Percentiles rank a stretch among this genome's conserved stretches.
phyloP scores from a whole-genome alignment of 1,140 invertebrate species.

The Dreissena rostriformis region DNA sequence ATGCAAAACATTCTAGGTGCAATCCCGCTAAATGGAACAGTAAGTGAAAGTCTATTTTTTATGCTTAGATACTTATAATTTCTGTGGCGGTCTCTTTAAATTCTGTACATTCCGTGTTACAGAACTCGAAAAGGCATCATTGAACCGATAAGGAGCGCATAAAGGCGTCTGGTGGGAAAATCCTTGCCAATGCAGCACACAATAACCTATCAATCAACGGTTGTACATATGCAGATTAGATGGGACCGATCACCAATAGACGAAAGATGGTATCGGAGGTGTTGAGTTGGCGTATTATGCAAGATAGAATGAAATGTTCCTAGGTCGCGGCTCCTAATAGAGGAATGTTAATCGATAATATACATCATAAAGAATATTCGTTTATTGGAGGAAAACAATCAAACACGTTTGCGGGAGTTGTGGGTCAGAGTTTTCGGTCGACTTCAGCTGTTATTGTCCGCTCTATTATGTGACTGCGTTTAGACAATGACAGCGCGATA shows the following conservation, averaged over 20 bases:
- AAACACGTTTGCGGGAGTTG: constrained; percentile 14
- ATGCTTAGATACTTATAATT: too few relatives aligned
- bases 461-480: constrained; percentile 31
- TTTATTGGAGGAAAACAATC: constrained; percentile 19
- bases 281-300: constrained; percentile 46
- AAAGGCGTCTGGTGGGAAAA: too few relatives aligned
- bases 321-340: constrained; percentile 37
- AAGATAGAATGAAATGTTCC: constrained; percentile 26
- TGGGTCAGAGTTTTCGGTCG: constrained; percentile 53
- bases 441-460: not conserved
- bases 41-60: too few relatives aligned
- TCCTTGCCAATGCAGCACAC: too few relatives aligned
- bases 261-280: constrained; percentile 44
- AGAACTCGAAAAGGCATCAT: too few relatives aligned
- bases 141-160: too few relatives aligned
- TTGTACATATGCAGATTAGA: constrained; percentile 36
- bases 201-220: too few relatives aligned
- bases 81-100: too few relatives aligned
- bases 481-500: constrained; percentile 37
- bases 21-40: too few relatives aligned
- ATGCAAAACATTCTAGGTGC: too few relatives aligned
- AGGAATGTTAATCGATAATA: constrained; percentile 39
- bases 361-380: constrained; percentile 37
- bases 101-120: too few relatives aligned
- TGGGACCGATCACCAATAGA: constrained; percentile 13